A percentile compares a stretch with the other conserved stretches of the same genome.
Conservation (phyloP, 2,113 vertebrate species). For the Equus quagga region DNA sequence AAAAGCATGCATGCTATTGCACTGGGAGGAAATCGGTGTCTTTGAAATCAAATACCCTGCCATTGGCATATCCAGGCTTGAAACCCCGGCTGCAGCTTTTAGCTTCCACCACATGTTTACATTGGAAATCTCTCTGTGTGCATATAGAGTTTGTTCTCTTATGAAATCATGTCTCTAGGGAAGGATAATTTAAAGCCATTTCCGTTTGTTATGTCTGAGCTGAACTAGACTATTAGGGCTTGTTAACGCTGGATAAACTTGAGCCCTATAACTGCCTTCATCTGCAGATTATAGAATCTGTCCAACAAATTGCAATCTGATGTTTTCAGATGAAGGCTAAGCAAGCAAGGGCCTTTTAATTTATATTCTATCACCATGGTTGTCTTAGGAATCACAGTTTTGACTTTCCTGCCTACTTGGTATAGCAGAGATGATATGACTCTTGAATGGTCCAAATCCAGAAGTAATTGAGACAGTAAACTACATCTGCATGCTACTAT, state of each 20-base stretch:
- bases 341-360: slow-evolving; percentile 68
- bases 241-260: slow-evolving; percentile 89
- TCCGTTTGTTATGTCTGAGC: slow-evolving; percentile 91
- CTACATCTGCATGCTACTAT: slow-evolving; percentile 35
- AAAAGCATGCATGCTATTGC: slow-evolving; percentile 80
- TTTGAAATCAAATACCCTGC: slow-evolving; percentile 89
- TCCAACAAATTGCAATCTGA: slow-evolving; percentile 86
- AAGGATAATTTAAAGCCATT: slow-evolving; percentile 90
- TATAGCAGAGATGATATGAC: slow-evolving; percentile 52
- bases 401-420: slow-evolving; percentile 71
- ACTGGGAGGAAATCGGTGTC: slow-evolving; percentile 83
- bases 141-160: slow-evolving; percentile 90
- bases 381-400: slow-evolving; percentile 72
- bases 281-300: slow-evolving; percentile 87
- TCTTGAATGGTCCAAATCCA: slow-evolving; percentile 61
- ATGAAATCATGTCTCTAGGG: slow-evolving; percentile 90
- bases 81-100: slow-evolving; percentile 87
- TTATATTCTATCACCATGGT: slow-evolving; percentile 73
- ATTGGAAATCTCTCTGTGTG: slow-evolving; percentile 88
- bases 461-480: slow-evolving; percentile 63
- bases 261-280: slow-evolving; percentile 87
- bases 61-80: slow-evolving; percentile 84
- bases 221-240: slow-evolving; percentile 87
- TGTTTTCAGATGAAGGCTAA: slow-evolving; percentile 79
- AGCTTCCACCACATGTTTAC: slow-evolving; percentile 89